phyloP scores from a whole-genome alignment of 2,888 invertebrate genomes.

The Aproaerema taeniolella region DNA sequence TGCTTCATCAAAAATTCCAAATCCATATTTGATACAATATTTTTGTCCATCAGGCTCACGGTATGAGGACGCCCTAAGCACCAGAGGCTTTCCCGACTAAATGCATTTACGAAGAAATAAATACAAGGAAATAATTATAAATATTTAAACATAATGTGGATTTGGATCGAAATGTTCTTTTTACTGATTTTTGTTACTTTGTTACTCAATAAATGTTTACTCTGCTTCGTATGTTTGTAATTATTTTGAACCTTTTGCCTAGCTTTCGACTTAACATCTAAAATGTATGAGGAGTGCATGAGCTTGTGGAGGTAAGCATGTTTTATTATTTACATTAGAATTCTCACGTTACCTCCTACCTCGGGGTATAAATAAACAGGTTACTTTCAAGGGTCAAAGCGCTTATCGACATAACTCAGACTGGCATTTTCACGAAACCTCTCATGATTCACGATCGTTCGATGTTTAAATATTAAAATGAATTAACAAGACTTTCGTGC shows the following conservation, averaged over 20 bases:
- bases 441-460: too few species aligned
- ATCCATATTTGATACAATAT: conserved; percentile 64
- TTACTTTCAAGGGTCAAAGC: neutral
- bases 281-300: conserved; percentile 21
- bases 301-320: conserved; percentile 24
- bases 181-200: conserved; percentile 41
- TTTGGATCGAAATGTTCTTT: conserved; percentile 41
- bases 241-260: conserved; percentile 26
- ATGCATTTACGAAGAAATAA: conserved; percentile 62
- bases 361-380: neutral
- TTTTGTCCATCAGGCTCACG: conserved; percentile 70
- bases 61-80: conserved; percentile 57
- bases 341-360: neutral
- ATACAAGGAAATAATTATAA: conserved; percentile 24
- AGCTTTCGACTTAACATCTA: conserved; percentile 15
- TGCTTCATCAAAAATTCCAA: too few species aligned
- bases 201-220: conserved; percentile 47
- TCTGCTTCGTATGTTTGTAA: conserved; percentile 43
- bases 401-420: neutral
- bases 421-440: too few species aligned
- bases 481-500: too few species aligned
- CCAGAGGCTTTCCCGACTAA: conserved; percentile 39
- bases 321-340: conserved; percentile 10
- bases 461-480: too few species aligned
- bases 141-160: conserved; percentile 49